phyloP scores from a whole-genome alignment of 2,888 invertebrate species.

The Pyrrhopygopsis socrates region DNA sequence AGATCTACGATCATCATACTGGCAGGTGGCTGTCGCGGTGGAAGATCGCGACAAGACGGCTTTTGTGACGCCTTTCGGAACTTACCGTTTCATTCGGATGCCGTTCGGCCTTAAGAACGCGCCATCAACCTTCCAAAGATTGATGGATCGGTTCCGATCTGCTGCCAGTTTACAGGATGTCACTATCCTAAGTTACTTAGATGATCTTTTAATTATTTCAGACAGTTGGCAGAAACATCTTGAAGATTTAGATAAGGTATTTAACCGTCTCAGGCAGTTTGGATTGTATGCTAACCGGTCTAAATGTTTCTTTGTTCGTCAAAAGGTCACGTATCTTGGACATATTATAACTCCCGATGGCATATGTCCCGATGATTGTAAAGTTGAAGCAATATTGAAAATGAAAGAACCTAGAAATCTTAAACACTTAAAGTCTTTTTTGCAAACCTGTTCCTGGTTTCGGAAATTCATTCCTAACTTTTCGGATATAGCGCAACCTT shows the following conservation, averaged over 20 bases:
- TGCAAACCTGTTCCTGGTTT: constrained; percentile 88
- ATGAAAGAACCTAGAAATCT: constrained; percentile 72
- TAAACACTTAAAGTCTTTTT: constrained; percentile 74
- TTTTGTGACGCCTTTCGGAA: constrained; percentile 86
- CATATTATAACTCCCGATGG: constrained; percentile 77
- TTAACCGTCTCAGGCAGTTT: constrained; percentile 79
- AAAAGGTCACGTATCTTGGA: constrained; percentile 74
- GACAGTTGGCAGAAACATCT: constrained; percentile 80
- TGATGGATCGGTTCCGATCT: constrained; percentile 81
- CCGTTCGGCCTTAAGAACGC: constrained; percentile 87
- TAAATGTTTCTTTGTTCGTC: constrained; percentile 81
- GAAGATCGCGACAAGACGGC: constrained; percentile 85
- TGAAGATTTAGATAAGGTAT: constrained; percentile 81
- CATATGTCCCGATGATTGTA: constrained; percentile 67
- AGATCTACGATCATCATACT: constrained; percentile 89
- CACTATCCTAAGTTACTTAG: constrained; percentile 85
- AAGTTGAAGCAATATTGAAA: constrained; percentile 64
- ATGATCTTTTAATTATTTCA: constrained; percentile 86
- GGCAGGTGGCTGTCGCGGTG: constrained; percentile 85
- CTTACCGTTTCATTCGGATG: constrained; percentile 86
- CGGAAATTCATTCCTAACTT: constrained; percentile 84
- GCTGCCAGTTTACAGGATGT: constrained; percentile 71
- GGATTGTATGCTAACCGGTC: constrained; percentile 84
- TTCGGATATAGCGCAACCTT: constrained; percentile 84
- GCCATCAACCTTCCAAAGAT: constrained; percentile 86